These are phyloP conservation scores for Trinorchestia longiramus DNA, from an alignment of 1,140 invertebrate species.

Conservation along the genomic window DNA sequence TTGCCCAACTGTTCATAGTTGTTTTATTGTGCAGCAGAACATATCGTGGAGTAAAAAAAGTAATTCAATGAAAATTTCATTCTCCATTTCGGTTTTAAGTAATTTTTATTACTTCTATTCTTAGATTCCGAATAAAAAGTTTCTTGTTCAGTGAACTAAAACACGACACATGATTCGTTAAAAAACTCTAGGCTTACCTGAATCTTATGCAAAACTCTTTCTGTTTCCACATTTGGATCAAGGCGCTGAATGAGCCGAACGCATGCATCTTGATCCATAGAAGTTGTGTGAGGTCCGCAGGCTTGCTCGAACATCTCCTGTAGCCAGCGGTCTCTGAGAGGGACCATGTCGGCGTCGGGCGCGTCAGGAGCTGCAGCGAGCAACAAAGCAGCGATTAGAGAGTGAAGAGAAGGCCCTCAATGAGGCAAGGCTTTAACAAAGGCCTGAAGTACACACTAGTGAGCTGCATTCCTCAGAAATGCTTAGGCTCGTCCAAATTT, in stretches of 20 bases:
- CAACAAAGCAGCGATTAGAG: not conserved
- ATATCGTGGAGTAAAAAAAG: too few species aligned
- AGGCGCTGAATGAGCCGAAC: slow-evolving; percentile 73
- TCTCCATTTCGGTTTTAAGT: too few species aligned
- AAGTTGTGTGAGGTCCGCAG: slow-evolving; percentile 70
- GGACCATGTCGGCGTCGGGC: slow-evolving; percentile 70
- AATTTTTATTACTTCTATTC: too few species aligned
- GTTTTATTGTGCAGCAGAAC: too few species aligned
- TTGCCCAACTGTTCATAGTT: too few species aligned
- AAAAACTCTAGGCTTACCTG: slow-evolving; percentile 56
- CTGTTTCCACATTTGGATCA: slow-evolving; percentile 72
- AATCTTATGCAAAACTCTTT: slow-evolving; percentile 71
- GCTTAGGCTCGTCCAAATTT: too few species aligned
- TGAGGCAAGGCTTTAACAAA: too few species aligned
- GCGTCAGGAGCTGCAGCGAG: slow-evolving; percentile 59
- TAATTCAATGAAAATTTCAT: too few species aligned
- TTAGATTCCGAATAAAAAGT: too few species aligned
- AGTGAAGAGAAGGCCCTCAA: too few species aligned
- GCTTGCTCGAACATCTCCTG: slow-evolving; percentile 74
- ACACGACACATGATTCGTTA: not conserved
- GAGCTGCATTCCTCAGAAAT: too few species aligned
- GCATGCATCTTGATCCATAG: slow-evolving; percentile 73
- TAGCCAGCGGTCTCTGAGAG: slow-evolving; percentile 74
- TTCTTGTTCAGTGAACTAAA: not conserved
- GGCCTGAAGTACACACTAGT: too few species aligned